phyloP scores from a whole-genome alignment of 2,888 invertebrate genomes.

The Polymixis lichenea region DNA sequence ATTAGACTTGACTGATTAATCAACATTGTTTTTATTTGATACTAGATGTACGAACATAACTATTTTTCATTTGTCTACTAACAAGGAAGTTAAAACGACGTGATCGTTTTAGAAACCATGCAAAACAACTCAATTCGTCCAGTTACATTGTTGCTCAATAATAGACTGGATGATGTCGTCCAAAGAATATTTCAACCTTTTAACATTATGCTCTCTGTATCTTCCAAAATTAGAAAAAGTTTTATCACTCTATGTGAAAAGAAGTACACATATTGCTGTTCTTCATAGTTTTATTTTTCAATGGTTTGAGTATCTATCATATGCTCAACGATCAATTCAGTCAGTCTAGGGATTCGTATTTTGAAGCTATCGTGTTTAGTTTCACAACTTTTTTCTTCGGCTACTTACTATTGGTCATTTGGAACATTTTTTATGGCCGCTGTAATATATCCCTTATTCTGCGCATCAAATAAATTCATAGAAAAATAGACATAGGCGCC shows the following conservation, averaged over 20 bases:
- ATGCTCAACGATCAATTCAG: not conserved
- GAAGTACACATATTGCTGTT: not conserved
- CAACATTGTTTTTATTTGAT: no score
- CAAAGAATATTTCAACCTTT: constrained; percentile 15
- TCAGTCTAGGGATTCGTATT: not conserved
- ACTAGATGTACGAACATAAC: no score
- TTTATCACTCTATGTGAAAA: constrained; percentile 7
- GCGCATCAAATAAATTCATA: constrained; percentile 1
- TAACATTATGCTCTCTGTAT: constrained; percentile 2
- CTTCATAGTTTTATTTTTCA: not conserved
- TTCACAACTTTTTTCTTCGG: not conserved
- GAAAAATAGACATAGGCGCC: not conserved
- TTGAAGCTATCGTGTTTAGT: not conserved
- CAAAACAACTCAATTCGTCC: not conserved
- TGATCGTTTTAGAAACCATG: no score
- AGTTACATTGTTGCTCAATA: not conserved
- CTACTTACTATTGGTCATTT: not conserved
- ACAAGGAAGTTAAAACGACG: no score
- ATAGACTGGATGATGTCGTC: not conserved
- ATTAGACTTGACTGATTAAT: no score
- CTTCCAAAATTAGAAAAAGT: constrained; percentile 9
- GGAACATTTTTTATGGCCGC: not conserved
- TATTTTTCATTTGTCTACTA: no score
- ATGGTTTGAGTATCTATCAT: not conserved
- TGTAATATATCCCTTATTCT: constrained; percentile 16